Evolutionary conservation across 2,888 invertebrate genomes (phyloP), one percentile per base, ranked within the genome.

Genomic region (Hypena proboscidalis): DNA sequence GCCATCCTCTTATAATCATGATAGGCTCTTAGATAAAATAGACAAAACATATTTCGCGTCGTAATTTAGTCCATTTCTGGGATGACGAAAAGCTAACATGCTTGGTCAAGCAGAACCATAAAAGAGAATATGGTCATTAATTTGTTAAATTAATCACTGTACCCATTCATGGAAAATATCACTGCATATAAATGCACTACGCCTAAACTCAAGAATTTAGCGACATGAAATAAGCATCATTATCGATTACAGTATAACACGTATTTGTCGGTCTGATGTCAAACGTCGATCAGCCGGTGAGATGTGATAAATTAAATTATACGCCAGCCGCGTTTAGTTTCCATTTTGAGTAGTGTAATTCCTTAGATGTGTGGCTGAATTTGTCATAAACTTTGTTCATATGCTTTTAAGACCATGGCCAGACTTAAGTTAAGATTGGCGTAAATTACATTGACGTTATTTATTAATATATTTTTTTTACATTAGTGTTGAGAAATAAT

Each of bases 331-430:
- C 23, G 53, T 31, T 48, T 41, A 48, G 55, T 67, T 67, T 47
- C 76, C 74, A 67, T 72, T 63, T 56, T 58, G 34, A 67, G 67
- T 34, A 46, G 33, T 45, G 52, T 61, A 63, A 70, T 59, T 65
- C 70, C 70, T 58, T 64, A 69, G 64, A 72, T 56, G 55, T 68
- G 58, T 56, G 35, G 52, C 65, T 41, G 74, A 71, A 74, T 77
- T 74, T 73, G 70, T 75, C 67, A 69, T 71, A 58, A 54, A 54
- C 50, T 37, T 1, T 8, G 23, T 3, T 23, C 6, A n/a, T 10
- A 13, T 11, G 1, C 9, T 23, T 15, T 2, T 29, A 29, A 29
- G 29, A 4, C n/a, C 5, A 7, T 3, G 7, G n/a, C 26, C 26
- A n/a, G 3, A 26, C 11, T 3, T 26, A 11, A 4, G n/a, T 11